Evolutionary conservation across 2,113 vertebrate genomes (phyloP), one percentile per base, ranked within the genome.

Genomic region (Odontophorus gujanensis): DNA sequence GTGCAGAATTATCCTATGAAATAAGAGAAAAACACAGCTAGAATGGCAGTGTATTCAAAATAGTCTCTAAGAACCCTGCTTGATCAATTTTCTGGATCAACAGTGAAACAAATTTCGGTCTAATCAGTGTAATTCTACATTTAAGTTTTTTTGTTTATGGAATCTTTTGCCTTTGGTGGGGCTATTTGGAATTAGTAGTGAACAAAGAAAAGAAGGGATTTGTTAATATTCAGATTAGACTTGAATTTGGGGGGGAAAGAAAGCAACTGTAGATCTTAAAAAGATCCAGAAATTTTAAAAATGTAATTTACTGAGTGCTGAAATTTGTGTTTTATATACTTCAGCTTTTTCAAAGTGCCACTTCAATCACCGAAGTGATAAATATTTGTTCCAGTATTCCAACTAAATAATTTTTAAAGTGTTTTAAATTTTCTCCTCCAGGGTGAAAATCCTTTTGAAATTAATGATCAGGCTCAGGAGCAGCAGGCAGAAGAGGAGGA

Each of bases 361-460:
- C 74, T 81, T 93, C 25, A 19, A 55, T 75, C 65, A 71, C n/a
- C 24, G 68, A 85, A 87, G 58, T 65, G 2, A 66, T 36, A 53
- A 51, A 3, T 55, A 16, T 32, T 51, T 38, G 13, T 42, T 63
- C 80, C 25, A 59, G n/a, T n/a, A n/a, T n/a, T n/a, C n/a, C n/a
- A 76, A 38, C 72, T 40, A 13, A 78, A 42, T 81, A 68, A 40
- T 40, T 40, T 8, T 73, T 11, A 12, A 90, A 34, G 10, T 93
- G 42, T 42, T 91, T 91, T 86, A 26, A 13, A 68, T 68, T 30
- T 67, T 63, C 68, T 55, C 20, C 55, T 95, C 92, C 93, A 98
- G 98, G 98, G 98, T 96, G 98, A 98, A 94, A 98, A 98, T 97
- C 98, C 98, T 79, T 99, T 98, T 97, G 98, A 98, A 94, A 88